A percentile compares a stretch with the other conserved stretches of the same genome.
phyloP scores from a whole-genome alignment of 2,888 invertebrate genomes.

The Cactoblastis cactorum region DNA sequence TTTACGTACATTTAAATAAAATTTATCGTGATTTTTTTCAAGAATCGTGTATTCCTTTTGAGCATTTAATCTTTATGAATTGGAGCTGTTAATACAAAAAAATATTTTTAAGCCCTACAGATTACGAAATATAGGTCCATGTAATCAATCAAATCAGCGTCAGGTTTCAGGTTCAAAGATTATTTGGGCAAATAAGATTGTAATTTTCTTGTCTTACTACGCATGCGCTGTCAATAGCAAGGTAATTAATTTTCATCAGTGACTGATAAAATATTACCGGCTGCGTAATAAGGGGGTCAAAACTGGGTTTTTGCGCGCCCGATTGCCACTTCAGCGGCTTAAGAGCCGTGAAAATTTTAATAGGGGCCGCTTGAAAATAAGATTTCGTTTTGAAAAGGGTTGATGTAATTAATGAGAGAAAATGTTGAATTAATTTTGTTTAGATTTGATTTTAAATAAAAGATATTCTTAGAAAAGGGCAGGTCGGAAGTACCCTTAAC shows the following conservation, averaged over 20 bases:
- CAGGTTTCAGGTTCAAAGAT: too few species aligned
- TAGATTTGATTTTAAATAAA: not conserved
- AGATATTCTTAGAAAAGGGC: too few species aligned
- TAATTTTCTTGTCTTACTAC: not conserved
- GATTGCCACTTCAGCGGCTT: constrained; percentile 9
- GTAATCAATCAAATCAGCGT: too few species aligned
- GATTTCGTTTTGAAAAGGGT: not conserved
- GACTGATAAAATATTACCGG: constrained; percentile 48
- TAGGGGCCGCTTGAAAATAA: not conserved
- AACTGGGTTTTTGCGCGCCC: constrained; percentile 29
- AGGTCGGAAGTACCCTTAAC: too few species aligned
- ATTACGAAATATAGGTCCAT: too few species aligned
- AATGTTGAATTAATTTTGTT: not conserved
- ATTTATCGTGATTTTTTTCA: too few species aligned
- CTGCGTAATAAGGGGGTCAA: constrained; percentile 47
- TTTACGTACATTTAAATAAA: too few species aligned
- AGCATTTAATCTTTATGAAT: too few species aligned
- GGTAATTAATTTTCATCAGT: constrained; percentile 46
- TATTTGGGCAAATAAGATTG: too few species aligned
- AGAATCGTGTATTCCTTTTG: too few species aligned
- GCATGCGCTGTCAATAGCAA: constrained; percentile 23
- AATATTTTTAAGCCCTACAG: too few species aligned
- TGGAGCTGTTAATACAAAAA: too few species aligned
- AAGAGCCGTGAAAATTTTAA: constrained; percentile 5
- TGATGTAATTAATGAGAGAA: not conserved